phyloP scores from a whole-genome alignment of 1,140 invertebrate genomes.

The Brachionus rotundiformis region DNA sequence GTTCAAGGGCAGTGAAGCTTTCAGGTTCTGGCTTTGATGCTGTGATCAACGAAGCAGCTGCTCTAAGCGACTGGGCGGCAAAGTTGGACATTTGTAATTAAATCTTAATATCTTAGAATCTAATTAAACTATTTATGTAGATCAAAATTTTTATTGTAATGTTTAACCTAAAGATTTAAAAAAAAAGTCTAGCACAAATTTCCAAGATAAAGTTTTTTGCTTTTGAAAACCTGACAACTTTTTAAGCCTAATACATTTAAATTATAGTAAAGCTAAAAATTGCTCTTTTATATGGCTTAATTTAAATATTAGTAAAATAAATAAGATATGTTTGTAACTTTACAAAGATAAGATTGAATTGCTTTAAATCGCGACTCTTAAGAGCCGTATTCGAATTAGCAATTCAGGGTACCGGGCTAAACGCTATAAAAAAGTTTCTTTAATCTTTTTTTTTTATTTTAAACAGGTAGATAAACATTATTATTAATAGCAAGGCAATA shows the following conservation, averaged over 20 bases:
- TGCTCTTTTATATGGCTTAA: constrained; percentile 5
- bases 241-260: neutral
- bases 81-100: neutral
- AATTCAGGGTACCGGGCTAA: neutral
- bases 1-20: constrained; percentile 1
- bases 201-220: neutral
- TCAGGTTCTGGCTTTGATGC: neutral
- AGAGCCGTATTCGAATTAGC: neutral
- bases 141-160: too few species aligned
- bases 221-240: constrained; percentile 6
- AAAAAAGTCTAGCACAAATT: neutral
- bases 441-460: neutral
- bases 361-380: neutral
- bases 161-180: too few species aligned
- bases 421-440: neutral
- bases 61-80: constrained; percentile 33
- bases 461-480: constrained; percentile 47
- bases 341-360: constrained; percentile 31
- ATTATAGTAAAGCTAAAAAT: neutral
- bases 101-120: neutral
- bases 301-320: constrained; percentile 31
- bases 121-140: too few species aligned
- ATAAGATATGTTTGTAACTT: constrained; percentile 6
- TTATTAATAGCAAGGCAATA: constrained; percentile 30
- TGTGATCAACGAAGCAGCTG: constrained; percentile 6